These are phyloP conservation scores for Rhagoletis pomonella DNA, from an alignment of 1,140 invertebrate species.

Conservation along the genomic window DNA sequence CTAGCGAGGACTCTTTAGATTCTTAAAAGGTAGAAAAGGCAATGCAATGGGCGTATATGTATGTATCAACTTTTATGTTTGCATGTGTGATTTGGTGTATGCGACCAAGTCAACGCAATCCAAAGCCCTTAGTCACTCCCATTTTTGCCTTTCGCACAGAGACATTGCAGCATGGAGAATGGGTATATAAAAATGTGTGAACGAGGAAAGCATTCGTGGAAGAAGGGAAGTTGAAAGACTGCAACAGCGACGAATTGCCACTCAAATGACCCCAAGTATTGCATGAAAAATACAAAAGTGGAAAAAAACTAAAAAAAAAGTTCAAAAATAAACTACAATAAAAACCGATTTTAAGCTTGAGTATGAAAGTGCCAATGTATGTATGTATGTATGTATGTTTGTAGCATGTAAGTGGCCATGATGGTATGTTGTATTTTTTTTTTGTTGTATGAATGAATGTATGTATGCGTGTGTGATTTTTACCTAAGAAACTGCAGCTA, in stretches of 20 bases:
- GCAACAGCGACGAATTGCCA: background rate
- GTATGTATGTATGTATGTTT: background rate
- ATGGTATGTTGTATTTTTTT: too few relatives aligned
- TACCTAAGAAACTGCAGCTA: conserved; percentile 73
- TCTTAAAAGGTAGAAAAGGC: background rate
- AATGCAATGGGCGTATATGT: too few relatives aligned
- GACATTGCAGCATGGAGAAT: background rate
- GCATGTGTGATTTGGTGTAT: background rate
- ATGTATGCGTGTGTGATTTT: background rate
- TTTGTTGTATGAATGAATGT: background rate
- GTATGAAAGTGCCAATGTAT: background rate
- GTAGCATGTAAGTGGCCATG: too few relatives aligned
- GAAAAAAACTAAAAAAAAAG: background rate
- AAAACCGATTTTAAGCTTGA: conserved; percentile 13
- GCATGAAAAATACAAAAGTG: conserved; percentile 33
- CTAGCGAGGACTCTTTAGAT: conserved; percentile 30
- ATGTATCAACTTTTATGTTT: background rate
- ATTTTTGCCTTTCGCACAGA: background rate
- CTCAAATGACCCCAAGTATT: conserved; percentile 46
- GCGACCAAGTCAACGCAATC: conserved; percentile 27
- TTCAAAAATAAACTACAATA: background rate
- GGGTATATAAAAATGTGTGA: background rate
- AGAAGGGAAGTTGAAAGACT: conserved; percentile 14
- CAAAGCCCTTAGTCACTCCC: conserved; percentile 52
- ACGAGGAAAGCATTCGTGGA: background rate